phyloP scores from a whole-genome alignment of 2,113 vertebrate species.

The Marcusenius ussheri region DNA sequence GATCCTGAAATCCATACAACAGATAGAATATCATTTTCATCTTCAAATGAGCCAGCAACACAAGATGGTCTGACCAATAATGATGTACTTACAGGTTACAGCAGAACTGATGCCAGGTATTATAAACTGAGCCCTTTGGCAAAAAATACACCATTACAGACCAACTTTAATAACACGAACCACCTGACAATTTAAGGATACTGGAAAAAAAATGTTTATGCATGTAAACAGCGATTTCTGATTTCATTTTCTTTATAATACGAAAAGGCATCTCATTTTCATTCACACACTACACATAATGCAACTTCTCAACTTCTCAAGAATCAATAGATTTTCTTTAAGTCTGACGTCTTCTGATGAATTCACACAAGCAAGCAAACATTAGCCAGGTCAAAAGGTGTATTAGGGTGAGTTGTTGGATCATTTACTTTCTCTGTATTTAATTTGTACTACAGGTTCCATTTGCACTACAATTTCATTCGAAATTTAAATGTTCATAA shows the following conservation, averaged over 20 bases:
- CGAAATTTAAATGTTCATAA: background rate
- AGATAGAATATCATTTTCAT: background rate
- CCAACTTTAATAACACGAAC: background rate
- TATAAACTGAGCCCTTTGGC: background rate
- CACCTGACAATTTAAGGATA: background rate
- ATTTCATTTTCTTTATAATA: background rate
- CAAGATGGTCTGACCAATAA: background rate
- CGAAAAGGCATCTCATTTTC: background rate
- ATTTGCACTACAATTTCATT: background rate
- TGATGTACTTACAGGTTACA: background rate
- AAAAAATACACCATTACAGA: background rate
- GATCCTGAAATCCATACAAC: slow-evolving; percentile 66
- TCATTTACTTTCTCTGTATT: background rate
- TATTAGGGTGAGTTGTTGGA: background rate
- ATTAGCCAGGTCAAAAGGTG: background rate
- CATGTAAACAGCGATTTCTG: background rate
- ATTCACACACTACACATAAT: background rate
- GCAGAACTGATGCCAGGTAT: background rate
- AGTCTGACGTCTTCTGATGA: background rate
- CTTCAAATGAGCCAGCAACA: background rate
- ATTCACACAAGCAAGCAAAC: background rate
- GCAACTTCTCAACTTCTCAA: background rate
- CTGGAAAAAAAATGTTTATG: background rate
- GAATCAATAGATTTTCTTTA: background rate
- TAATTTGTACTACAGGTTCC: background rate